Evolutionary conservation across 2,888 invertebrate species (phyloP), one percentile per base, ranked within the genome.

Genomic region (Helleia helle): DNA sequence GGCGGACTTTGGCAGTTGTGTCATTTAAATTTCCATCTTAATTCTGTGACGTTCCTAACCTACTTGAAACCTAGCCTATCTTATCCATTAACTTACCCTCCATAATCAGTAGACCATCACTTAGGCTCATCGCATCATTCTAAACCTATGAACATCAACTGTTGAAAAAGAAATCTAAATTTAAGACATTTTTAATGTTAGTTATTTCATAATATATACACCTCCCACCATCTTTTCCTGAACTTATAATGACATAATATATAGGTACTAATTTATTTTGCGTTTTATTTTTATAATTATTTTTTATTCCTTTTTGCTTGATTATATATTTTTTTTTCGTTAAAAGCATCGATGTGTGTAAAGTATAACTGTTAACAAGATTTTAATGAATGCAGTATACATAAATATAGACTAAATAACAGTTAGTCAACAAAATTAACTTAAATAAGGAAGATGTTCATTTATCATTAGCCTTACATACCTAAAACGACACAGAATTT

Each of bases 21-120:
- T 36, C 36, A 24, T 25, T 30, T 14, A 31, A 18, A 15, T 25
- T 40, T 12, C 8, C 6, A 11, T 50, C 59, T 58, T 61, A 69
- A 71, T 76, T 75, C 81, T 76, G 80, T 79, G 81, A 80, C 80
- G 81, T 74, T 68, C 62, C 62, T 64, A 66, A 59, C 62, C 70
- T 76, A 79, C 61, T 67, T 73, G 66, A 59, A 58, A 61, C 60
- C 69, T 76, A 73, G 60, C 65, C 70, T 71, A 72, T 52, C 64
- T 68, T 59, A 69, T n/a, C 58, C 61, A 48, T 67, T 48, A 43
- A 44, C 41, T 47, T 48, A 44, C 45, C 36, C 41, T 46, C 49
- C 38, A 28, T 17, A 41, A 44, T 25, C 12, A 17, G 40, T 31
- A 40, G 27, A 42, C 42, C 28, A 36, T 42, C 29, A 42, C 39